These are phyloP conservation scores for Sinocyclocheilus maitianheensis DNA, from an alignment of 2,113 vertebrate genomes.

Conservation along the genomic window DNA sequence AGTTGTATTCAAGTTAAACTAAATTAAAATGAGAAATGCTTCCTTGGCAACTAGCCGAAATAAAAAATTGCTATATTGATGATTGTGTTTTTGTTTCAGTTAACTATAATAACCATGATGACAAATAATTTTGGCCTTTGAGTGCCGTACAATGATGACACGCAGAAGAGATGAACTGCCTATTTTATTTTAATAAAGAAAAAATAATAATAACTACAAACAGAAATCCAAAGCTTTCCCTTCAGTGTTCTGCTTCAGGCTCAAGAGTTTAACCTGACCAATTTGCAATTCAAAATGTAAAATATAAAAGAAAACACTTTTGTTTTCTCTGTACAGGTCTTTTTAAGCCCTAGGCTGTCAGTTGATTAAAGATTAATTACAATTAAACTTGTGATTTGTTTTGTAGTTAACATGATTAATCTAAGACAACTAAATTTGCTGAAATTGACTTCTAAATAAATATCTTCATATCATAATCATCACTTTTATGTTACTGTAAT, in stretches of 20 bases:
- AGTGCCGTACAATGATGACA: not conserved
- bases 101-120: not conserved
- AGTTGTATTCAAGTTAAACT: not conserved
- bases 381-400: not conserved
- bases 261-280: not conserved
- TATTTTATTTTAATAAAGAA: not conserved
- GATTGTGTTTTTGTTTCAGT: too few species aligned
- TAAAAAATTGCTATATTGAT: too few species aligned
- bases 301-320: conserved; percentile 12
- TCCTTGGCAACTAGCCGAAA: not conserved
- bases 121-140: not conserved
- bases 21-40: not conserved
- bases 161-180: not conserved
- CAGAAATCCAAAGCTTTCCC: not conserved
- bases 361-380: not conserved
- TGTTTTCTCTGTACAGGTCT: not conserved
- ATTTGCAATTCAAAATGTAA: not conserved
- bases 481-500: not conserved
- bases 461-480: not conserved
- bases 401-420: not conserved
- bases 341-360: not conserved
- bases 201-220: not conserved
- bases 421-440: not conserved
- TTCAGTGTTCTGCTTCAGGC: not conserved
- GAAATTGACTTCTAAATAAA: not conserved